Percentiles rank a stretch among this genome's conserved stretches.
phyloP scores from a whole-genome alignment of 2,797 vertebrate species.

The Semaprochilodus insignis region DNA sequence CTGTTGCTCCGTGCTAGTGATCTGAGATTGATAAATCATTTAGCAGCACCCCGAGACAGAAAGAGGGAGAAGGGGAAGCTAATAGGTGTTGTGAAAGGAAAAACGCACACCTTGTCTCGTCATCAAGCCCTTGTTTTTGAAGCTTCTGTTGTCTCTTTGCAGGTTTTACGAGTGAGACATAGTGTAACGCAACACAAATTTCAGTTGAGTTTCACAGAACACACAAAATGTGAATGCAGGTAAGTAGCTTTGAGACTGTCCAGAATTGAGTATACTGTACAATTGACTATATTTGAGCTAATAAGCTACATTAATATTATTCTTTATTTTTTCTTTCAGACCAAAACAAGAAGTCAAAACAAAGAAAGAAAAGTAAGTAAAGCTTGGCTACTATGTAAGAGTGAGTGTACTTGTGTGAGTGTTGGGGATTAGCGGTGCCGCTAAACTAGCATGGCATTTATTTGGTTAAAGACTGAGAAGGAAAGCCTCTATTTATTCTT shows the following conservation, averaged over 20 bases:
- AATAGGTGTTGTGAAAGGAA: neutral
- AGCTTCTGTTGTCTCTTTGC: constrained; percentile 57
- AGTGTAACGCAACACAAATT: constrained; percentile 80
- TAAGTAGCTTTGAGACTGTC: constrained; percentile 69
- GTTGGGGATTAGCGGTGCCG: neutral
- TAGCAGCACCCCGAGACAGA: constrained; percentile 4
- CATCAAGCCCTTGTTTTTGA: neutral
- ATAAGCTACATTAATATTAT: neutral
- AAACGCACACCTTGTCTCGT: neutral
- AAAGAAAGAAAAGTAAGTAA: constrained; percentile 94
- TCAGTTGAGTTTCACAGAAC: constrained; percentile 90
- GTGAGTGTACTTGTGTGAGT: constrained; percentile 1
- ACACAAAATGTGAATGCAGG: constrained; percentile 92
- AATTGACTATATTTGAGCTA: neutral
- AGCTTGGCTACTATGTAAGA: constrained; percentile 34
- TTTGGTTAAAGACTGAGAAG: neutral
- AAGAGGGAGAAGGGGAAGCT: neutral
- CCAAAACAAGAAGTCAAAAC: constrained; percentile 87
- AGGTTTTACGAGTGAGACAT: constrained; percentile 88
- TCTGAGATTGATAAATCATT: neutral
- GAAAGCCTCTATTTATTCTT: neutral
- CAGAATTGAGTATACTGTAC: neutral
- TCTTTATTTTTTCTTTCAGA: constrained; percentile 73
- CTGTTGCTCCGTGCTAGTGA: constrained; percentile 7
- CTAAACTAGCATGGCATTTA: neutral